These are phyloP conservation scores for Amitus sp. DNA, from an alignment of 2,888 invertebrate species.

Conservation along the genomic window DNA sequence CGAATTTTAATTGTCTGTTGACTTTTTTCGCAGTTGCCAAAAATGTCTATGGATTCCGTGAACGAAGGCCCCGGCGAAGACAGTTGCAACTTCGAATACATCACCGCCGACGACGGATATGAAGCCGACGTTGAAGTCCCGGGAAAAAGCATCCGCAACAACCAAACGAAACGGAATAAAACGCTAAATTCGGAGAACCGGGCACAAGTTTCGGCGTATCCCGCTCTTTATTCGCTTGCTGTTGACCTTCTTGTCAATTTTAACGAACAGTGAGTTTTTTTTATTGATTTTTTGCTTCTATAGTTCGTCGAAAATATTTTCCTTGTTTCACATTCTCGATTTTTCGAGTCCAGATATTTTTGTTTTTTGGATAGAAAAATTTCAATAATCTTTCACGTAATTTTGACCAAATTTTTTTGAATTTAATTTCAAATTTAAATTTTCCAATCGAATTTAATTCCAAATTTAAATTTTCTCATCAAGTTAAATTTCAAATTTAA, in stretches of 20 bases:
- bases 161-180: constrained; percentile 35
- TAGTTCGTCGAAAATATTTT: no score
- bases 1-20: no score
- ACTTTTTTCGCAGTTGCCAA: constrained; percentile 49
- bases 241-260: constrained; percentile 71
- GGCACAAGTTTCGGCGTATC: constrained; percentile 68
- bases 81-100: constrained; percentile 62
- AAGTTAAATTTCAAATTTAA: no score
- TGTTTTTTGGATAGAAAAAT: no score
- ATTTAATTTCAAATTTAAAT: no score
- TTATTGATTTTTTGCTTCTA: background rate
- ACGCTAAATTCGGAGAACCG: constrained; percentile 55
- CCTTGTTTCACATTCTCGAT: no score
- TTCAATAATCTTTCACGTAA: no score
- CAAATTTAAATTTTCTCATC: no score
- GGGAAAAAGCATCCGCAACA: constrained; percentile 49
- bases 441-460: no score
- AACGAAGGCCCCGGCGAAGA: constrained; percentile 56
- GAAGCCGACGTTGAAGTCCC: constrained; percentile 73
- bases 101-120: constrained; percentile 72
- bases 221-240: constrained; percentile 71
- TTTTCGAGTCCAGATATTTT: no score
- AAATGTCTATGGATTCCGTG: constrained; percentile 56
- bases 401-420: no score
- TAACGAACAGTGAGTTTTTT: constrained; percentile 67